Base-by-base conservation (phyloP, 2,113 vertebrate species). In the Miniopterus natalensis region DNA sequence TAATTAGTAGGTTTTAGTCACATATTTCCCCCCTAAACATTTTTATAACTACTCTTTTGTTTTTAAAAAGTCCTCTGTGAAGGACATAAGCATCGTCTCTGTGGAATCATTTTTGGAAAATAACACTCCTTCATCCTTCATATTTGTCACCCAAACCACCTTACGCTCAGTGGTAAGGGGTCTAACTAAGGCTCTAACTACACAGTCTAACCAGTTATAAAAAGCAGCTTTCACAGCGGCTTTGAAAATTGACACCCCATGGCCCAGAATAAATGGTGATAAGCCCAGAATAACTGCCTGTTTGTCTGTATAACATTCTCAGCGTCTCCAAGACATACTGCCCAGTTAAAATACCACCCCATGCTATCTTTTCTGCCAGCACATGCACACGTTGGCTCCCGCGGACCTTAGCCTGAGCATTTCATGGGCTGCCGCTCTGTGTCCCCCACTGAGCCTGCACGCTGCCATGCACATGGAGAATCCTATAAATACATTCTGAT, bases 401-500 rank as follows among this genome's bases (percentile, higher is more conserved):
- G 20, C n/a, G 36, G 59, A 84, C 31, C 80, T 17, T 1, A 6
- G n/a, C 29, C 13, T 17, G 11, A 49, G 75, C 80, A 68, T 73
- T 84, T 45, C 84, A 25, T 0, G 12, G 73, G 18, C 75, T 57
- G 27, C n/a, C 49, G 27, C 36, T 79, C 77, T 42, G 13, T 20
- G 13, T 75, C 31, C 85, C 55, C 84, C 29, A 66, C 77, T 14
- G 88, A 90, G 66, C n/a, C 65, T 83, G 53, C 84, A 27, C 17
- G 55, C 49, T 90, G 84, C 75, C 42, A 1, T 1, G 10, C 9
- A 90, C 79, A 77, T 70, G 57, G 80, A 68, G 45, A 85, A 68
- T n/a, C 77, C 95, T 95, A 92, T 91, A 97, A 95, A 95, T 96
- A 92, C 13, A 92, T 95, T 87, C 90, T 96, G 90, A 97, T 96